Evolutionary conservation across 1,140 invertebrate genomes (phyloP).

Genomic region (Aphelenchoides fujianensis): DNA sequence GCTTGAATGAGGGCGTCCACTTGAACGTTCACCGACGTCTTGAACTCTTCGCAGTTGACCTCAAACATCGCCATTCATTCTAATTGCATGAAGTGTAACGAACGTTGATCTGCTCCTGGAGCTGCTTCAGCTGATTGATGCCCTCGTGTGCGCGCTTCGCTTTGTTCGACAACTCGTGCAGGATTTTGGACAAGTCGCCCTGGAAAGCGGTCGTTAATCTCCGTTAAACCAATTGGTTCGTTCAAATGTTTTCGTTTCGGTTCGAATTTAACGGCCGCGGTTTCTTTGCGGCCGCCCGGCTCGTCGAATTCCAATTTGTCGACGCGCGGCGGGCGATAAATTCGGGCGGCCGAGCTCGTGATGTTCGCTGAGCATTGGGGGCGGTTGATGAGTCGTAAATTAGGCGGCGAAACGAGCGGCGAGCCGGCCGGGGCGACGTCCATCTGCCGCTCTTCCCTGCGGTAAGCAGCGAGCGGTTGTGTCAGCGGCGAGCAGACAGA

Average conservation of each 20-base stretch:
- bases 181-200: slow-evolving; percentile 94
- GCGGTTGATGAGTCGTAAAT: not conserved
- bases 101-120: slow-evolving; percentile 76
- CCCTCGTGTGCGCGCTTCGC: slow-evolving; percentile 93
- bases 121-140: slow-evolving; percentile 88
- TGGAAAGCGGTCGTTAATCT: slow-evolving; percentile 63
- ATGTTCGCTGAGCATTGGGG: not conserved
- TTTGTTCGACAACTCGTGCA: slow-evolving; percentile 92
- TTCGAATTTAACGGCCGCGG: not conserved
- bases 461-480: not conserved
- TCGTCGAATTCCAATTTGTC: too few relatives aligned
- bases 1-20: slow-evolving; percentile 81
- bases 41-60: slow-evolving; percentile 79
- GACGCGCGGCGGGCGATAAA: not conserved
- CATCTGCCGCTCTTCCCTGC: not conserved
- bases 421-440: not conserved
- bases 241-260: not conserved
- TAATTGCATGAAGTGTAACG: too few relatives aligned
- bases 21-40: slow-evolving; percentile 76
- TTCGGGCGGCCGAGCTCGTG: not conserved
- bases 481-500: not conserved
- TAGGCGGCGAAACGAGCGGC: too few relatives aligned
- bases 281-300: not conserved
- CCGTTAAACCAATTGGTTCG: not conserved
- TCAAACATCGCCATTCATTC: too few relatives aligned